Base-by-base conservation (phyloP, 2,888 invertebrate genomes). In the Temnothorax ravouxi region DNA sequence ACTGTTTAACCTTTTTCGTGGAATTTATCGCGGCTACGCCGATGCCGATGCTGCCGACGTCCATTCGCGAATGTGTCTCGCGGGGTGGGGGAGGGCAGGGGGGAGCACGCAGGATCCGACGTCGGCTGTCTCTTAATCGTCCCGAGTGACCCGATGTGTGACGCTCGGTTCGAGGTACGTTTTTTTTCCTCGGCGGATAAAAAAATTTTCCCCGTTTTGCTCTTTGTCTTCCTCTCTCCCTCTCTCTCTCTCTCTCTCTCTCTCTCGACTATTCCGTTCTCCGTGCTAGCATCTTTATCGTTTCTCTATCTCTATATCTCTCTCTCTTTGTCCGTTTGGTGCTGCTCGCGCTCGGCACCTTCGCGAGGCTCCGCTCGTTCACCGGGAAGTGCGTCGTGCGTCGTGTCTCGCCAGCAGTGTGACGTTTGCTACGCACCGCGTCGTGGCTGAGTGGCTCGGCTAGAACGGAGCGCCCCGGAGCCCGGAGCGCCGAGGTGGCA, bases 141-240 rank as follows among this genome's bases (percentile, higher is more conserved):
- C 66, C 67, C 79, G 79, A 83, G 79, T 79, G 67, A 79, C 79
- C 52, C 79, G 59, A 56, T 67, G 67, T 67, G 50, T 62, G 29
- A 79, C 41, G 83, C 80, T 79, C 80, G 80, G 80, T 69, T 62
- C 61, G 79, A 83, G 69, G 69, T 79, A 83, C 44, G 79, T 67
- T 67, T 50, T 50, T 41, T 67, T 64, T 50, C 21, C 47, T 47
- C 52, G 59, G 34, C 21, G 67, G 41, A 79, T 66, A 66, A 66
- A 59, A 61, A 66, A 47, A 61, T 56, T 34, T n/a, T 38, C 25
- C n/a, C 72, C 41, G 62, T 71, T 13, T 25, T 6, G 34, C 41
- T 76, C 25, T 41, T 47, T 5, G n/a, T n/a, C n/a, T n/a, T n/a
- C n/a, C n/a, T n/a, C 13, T 38, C 18, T 67, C 21, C 38, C 15